phyloP scores from a whole-genome alignment of 1,140 invertebrate species.

The Leptopilina boulardi region DNA sequence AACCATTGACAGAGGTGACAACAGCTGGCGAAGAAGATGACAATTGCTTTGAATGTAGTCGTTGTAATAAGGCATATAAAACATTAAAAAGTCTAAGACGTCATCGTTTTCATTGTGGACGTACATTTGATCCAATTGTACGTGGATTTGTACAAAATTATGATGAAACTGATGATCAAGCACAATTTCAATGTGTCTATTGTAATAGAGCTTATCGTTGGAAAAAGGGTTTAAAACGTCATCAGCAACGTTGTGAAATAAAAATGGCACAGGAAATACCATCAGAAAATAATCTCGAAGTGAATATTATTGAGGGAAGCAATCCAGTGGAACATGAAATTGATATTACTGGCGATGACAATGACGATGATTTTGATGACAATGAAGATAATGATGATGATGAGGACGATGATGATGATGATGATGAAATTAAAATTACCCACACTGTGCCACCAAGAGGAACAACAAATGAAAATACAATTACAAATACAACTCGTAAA shows the following conservation, averaged over 20 bases:
- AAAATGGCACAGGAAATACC: constrained; percentile 3
- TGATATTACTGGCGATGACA: background rate
- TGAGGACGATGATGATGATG: background rate
- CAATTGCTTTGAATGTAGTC: background rate
- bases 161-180: background rate
- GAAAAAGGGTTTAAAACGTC: constrained; percentile 19
- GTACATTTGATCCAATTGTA: background rate
- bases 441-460: background rate
- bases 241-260: constrained; percentile 2
- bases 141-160: background rate
- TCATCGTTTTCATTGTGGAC: constrained; percentile 25
- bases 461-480: background rate
- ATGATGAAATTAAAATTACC: background rate
- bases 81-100: constrained; percentile 6
- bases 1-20: background rate
- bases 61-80: background rate
- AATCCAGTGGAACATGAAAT: background rate
- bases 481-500: background rate
- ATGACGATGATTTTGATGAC: background rate
- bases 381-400: no score
- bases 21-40: background rate
- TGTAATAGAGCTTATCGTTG: background rate
- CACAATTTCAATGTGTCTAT: background rate
- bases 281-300: background rate
- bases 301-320: background rate